These are phyloP conservation scores for Oryctes rhinoceros DNA, from an alignment of 1,140 invertebrate species.

Conservation along the genomic window DNA sequence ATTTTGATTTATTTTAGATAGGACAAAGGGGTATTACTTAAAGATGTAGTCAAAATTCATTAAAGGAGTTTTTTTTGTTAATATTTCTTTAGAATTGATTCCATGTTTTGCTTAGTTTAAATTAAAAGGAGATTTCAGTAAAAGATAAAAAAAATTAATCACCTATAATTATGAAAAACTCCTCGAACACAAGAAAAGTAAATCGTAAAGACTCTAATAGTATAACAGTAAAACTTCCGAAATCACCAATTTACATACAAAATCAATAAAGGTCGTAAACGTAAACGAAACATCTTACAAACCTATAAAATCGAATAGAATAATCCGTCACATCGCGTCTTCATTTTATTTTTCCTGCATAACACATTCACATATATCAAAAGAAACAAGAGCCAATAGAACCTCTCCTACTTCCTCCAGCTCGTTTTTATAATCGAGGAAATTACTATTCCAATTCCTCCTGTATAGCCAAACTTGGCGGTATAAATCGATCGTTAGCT, in stretches of 20 bases:
- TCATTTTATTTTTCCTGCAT: neutral
- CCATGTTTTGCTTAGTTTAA: too few relatives aligned
- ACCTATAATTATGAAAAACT: too few relatives aligned
- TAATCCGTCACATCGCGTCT: neutral
- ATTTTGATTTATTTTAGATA: too few relatives aligned
- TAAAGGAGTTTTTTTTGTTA: too few relatives aligned
- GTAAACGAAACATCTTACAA: neutral
- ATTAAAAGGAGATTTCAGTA: too few relatives aligned
- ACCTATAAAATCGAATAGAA: neutral
- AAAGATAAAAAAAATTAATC: too few relatives aligned
- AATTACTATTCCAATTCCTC: neutral
- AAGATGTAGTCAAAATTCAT: too few relatives aligned
- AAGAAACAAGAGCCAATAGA: neutral
- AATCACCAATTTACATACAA: neutral
- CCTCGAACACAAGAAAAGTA: too few relatives aligned
- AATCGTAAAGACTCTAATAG: too few relatives aligned
- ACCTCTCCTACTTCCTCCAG: neutral
- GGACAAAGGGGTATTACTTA: too few relatives aligned
- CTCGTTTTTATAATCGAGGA: neutral
- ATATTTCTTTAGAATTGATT: too few relatives aligned
- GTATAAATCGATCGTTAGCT: constrained; percentile 4
- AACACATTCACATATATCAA: neutral
- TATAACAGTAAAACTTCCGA: neutral
- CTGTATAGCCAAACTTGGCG: neutral
- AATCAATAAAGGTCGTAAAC: neutral